A percentile compares a stretch with the other conserved stretches of the same genome.
These are phyloP conservation scores for Celastrina argiolus DNA, from an alignment of 2,888 invertebrate genomes.

Conservation along the genomic window DNA sequence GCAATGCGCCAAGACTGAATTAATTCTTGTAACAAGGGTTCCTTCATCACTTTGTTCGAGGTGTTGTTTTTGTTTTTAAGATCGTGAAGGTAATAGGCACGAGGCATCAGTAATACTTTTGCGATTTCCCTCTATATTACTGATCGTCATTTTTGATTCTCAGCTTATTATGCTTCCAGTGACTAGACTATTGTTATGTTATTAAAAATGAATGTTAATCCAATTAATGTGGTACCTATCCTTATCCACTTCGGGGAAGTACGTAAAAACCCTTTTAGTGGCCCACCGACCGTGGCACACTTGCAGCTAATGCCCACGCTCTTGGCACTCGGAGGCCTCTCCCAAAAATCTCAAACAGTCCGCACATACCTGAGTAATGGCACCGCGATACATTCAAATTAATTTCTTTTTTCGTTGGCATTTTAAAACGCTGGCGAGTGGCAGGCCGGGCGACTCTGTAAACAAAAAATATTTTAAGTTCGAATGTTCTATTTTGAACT, in stretches of 20 bases:
- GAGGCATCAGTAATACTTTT: no score
- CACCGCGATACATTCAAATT: slow-evolving; percentile 33
- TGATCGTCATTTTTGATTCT: no score
- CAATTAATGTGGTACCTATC: slow-evolving; percentile 33
- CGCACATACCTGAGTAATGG: slow-evolving; percentile 40
- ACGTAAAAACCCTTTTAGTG: slow-evolving; percentile 50
- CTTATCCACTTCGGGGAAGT: slow-evolving; percentile 50
- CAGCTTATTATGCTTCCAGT: no score
- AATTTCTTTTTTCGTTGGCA: slow-evolving; percentile 36
- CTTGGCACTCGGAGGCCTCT: slow-evolving; percentile 51
- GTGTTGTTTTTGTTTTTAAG: background rate
- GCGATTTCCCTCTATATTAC: no score
- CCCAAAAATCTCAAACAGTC: slow-evolving; percentile 48
- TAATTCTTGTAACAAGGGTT: background rate
- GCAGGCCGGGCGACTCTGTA: slow-evolving; percentile 20
- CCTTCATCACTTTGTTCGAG: background rate
- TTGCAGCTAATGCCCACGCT: slow-evolving; percentile 56
- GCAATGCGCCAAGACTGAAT: background rate
- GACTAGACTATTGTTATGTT: background rate
- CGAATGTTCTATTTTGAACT: slow-evolving; percentile 13
- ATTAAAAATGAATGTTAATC: background rate
- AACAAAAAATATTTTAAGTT: slow-evolving; percentile 23
- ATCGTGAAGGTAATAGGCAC: background rate
- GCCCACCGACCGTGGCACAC: slow-evolving; percentile 56
- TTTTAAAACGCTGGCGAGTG: slow-evolving; percentile 24